Conservation (phyloP, 2,113 vertebrate species). For the Pteropus alecto region DNA sequence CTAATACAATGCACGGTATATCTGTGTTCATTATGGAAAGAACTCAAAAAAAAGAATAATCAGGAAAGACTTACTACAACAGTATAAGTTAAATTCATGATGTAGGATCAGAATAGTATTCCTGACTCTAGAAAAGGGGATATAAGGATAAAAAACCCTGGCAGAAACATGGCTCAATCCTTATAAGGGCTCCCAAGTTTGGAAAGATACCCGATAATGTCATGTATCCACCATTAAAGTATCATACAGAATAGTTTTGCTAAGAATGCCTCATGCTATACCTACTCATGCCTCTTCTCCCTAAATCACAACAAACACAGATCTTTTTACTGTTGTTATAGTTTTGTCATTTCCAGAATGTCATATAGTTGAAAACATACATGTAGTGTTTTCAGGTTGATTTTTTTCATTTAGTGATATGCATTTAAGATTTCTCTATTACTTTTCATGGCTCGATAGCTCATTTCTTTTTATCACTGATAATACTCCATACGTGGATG, state of each 20-base stretch:
- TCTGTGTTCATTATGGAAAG: not conserved
- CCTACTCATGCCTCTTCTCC: not conserved
- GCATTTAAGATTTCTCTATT: not conserved
- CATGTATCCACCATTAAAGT: not conserved
- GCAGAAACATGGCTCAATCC: not conserved
- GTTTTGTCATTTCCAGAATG: not conserved
- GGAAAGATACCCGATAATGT: not conserved
- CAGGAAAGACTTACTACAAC: not conserved
- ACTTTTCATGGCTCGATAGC: not conserved
- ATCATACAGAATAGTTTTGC: not conserved
- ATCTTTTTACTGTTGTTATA: not conserved
- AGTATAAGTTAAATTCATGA: not conserved
- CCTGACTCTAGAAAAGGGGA: not conserved
- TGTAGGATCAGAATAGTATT: not conserved
- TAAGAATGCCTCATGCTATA: not conserved
- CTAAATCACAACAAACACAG: not conserved
- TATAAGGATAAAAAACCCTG: not conserved
- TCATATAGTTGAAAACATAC: not conserved
- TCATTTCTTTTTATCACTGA: not conserved
- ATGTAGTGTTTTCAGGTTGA: not conserved
- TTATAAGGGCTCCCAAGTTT: not conserved
- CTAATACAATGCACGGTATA: not conserved
- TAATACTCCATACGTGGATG: not conserved
- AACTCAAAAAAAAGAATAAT: not conserved
- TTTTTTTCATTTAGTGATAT: not conserved